Conservation (phyloP, 2,797 vertebrate species). For the Paedocypris micromegethes region DNA sequence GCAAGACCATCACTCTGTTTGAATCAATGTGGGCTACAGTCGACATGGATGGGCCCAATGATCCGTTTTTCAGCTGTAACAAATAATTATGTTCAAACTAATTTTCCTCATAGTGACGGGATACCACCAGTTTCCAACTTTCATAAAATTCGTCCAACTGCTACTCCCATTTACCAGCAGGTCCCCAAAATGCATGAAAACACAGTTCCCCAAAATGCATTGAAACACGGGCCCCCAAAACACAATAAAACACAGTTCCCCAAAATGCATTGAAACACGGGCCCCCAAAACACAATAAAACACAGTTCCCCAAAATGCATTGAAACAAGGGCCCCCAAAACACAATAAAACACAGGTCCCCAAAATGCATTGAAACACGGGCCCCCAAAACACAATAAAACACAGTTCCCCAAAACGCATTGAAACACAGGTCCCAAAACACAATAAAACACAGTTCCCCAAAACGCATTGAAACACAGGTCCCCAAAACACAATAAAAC, state of each 20-base stretch:
- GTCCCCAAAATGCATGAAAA: constrained; percentile 11
- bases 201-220: constrained; percentile 22
- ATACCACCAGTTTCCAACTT: constrained; percentile 57
- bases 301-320: constrained; percentile 22
- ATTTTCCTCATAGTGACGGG: constrained; percentile 54
- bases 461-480: constrained; percentile 1
- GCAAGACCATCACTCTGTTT: neutral
- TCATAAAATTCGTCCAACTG: constrained; percentile 61
- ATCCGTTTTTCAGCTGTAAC: constrained; percentile 58
- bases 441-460: constrained; percentile 26
- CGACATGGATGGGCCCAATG: constrained; percentile 16
- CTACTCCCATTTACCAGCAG: constrained; percentile 35
- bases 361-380: constrained; percentile 1
- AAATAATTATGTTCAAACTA: constrained; percentile 71
- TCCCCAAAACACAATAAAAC: constrained; percentile 10
- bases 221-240: too few relatives aligned
- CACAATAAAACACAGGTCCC: constrained; percentile 15
- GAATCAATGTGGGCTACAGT: constrained; percentile 22
- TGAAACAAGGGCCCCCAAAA: neutral
- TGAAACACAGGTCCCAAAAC: too few relatives aligned
- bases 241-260: neutral
- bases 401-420: constrained; percentile 5
- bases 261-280: constrained; percentile 11
- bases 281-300: too few relatives aligned
- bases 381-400: too few relatives aligned